Base-by-base conservation (phyloP, 1,140 invertebrate genomes). In the Zeugodacus cucurbitae region DNA sequence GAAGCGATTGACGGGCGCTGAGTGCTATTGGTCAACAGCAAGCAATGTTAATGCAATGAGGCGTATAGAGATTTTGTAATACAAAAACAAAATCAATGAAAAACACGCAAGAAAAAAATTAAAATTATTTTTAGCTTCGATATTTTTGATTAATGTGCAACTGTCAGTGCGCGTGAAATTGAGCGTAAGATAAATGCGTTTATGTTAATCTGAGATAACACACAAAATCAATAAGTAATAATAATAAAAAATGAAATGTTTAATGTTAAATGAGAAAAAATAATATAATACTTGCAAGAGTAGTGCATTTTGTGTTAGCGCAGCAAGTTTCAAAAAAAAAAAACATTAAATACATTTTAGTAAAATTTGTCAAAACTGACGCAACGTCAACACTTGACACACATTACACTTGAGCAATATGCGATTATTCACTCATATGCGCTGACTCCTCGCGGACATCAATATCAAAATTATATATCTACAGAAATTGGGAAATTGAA, bases 101-200 rank as follows among this genome's bases (percentile, higher is more conserved):
- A 64, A 64, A 29, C 11, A 29, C 29, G 29, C 26, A 64, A 64
- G n/a, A 29, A 26, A 29, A 37, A 4, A 26, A 48, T 57, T 44
- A 54, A 54, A 54, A 67, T 37, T 70, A 7, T 1, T 70, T 70
- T 70, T 70, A 29, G 7, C 11, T 67, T 34, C 64, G 44, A 74
- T 57, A 78, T 89, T 89, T 48, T 89, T 89, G 89, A 89, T 87
- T 64, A 88, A 74, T 57, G 87, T 78, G 82, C 87, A 54, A 29
- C 89, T 90, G 90, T 91, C 91, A 90, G 89, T 26, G 41, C n/a
- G n/a, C 8, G 41, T 20, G 74, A 82, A 82, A 82, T 82, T 82
- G 74, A 82, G 74, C 44, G 74, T 82, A 82, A 82, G 74, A 82
- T 82, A 82, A 48, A 48, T 48, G 74, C 14, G 41, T 48, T 82